A percentile compares a stretch with the other conserved stretches of the same genome.
These are phyloP conservation scores for Pyrrhia umbra DNA, from an alignment of 2,888 invertebrate genomes.

Conservation along the genomic window DNA sequence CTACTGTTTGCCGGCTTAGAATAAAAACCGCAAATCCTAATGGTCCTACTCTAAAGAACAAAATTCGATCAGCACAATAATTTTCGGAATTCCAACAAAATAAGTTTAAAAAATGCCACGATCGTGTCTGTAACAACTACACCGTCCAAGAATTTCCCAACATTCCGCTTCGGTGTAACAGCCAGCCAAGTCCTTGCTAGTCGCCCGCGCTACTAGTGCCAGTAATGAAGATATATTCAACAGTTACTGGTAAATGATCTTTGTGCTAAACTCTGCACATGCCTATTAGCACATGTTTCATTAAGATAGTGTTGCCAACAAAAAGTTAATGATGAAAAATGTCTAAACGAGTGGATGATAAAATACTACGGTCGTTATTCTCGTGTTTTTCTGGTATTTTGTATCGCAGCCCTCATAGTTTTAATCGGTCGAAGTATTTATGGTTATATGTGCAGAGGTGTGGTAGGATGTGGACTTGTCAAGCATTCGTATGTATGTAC, in stretches of 20 bases:
- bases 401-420: conserved; percentile 7
- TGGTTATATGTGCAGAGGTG: conserved; percentile 2
- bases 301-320: conserved; percentile 27
- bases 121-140: neutral
- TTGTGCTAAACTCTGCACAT: conserved; percentile 50
- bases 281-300: conserved; percentile 57
- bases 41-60: no score
- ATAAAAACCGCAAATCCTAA: no score
- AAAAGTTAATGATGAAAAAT: conserved; percentile 57
- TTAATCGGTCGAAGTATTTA: conserved; percentile 12
- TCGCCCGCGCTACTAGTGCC: conserved; percentile 48
- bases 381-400: conserved; percentile 32
- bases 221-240: conserved; percentile 65
- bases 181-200: conserved; percentile 54
- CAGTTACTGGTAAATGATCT: conserved; percentile 54
- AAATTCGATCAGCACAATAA: no score
- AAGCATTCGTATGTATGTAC: no score
- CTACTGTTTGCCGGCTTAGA: no score
- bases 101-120: neutral
- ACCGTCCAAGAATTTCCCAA: neutral
- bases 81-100: no score
- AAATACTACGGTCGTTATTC: conserved; percentile 32
- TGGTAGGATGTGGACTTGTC: neutral
- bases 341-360: conserved; percentile 32
- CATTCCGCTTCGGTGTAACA: conserved; percentile 69